Percentiles rank a stretch among this genome's conserved stretches.
phyloP scores from a whole-genome alignment of 2,888 invertebrate genomes.

The Rhingia rostrata region DNA sequence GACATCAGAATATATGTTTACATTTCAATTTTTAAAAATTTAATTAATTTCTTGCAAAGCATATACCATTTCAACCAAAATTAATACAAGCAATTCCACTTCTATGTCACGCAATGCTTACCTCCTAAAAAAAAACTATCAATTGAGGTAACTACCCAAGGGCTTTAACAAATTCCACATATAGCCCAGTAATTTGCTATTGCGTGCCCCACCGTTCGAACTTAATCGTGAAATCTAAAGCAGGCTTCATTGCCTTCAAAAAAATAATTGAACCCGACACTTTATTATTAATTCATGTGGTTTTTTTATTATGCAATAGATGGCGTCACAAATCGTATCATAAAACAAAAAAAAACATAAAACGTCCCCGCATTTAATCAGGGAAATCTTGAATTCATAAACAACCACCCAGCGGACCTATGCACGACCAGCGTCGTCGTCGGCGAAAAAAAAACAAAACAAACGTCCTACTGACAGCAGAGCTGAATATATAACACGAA shows the following conservation, averaged over 20 bases:
- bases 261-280: background rate
- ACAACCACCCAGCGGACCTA: slow-evolving; percentile 3
- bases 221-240: background rate
- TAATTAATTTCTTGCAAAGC: no score
- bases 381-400: slow-evolving; percentile 56
- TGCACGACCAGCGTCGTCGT: background rate
- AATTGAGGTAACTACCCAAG: no score
- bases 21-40: no score
- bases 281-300: background rate
- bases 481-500: background rate
- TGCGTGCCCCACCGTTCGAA: background rate
- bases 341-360: slow-evolving; percentile 32
- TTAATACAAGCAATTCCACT: no score
- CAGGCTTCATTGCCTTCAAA: background rate
- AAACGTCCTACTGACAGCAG: background rate
- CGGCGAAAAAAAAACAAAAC: slow-evolving; percentile 2
- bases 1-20: no score
- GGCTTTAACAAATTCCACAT: no score
- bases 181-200: background rate
- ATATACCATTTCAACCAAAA: no score
- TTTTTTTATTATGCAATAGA: slow-evolving; percentile 51
- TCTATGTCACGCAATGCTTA: no score
- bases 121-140: no score
- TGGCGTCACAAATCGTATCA: slow-evolving; percentile 55
- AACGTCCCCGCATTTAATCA: slow-evolving; percentile 28